A percentile compares a stretch with the other conserved stretches of the same genome.
Evolutionary conservation across 2,113 vertebrate genomes (phyloP).

Genomic region (Chelonoidis abingdonii): DNA sequence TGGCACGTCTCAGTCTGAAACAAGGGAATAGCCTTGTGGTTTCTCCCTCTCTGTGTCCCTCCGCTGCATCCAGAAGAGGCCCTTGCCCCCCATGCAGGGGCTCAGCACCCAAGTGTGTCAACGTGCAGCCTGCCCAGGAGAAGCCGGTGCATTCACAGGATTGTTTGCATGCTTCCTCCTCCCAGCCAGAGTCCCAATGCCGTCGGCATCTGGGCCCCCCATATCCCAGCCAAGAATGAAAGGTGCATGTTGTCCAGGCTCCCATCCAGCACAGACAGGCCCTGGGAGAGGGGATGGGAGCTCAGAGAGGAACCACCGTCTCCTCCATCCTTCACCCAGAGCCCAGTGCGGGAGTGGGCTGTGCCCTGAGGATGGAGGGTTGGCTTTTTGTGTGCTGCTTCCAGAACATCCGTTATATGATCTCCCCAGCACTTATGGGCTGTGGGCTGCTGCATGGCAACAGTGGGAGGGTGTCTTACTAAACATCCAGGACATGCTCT

Average conservation of each 20-base stretch:
- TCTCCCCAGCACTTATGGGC: not conserved
- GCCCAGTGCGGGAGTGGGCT: not conserved
- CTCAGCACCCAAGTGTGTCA: not conserved
- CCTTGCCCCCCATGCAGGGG: not conserved
- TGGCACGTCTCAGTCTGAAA: not conserved
- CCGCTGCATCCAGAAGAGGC: not conserved
- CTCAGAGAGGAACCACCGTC: not conserved
- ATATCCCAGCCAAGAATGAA: not conserved
- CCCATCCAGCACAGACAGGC: not conserved
- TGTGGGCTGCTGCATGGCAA: rapidly evolving
- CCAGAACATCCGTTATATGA: not conserved
- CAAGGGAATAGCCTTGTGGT: not conserved
- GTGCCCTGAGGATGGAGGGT: not conserved
- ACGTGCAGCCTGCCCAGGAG: not conserved
- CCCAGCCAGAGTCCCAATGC: slow-evolving; percentile 13
- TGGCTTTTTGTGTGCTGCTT: not conserved
- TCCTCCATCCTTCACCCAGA: no score
- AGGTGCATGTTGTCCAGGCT: not conserved
- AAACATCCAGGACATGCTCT: not conserved
- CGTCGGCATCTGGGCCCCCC: slow-evolving; percentile 4
- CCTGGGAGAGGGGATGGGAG: not conserved
- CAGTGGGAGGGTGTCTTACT: not conserved
- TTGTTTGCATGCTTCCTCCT: slow-evolving; percentile 33
- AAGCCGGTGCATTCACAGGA: not conserved
- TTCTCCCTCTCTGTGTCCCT: not conserved